phyloP scores from a whole-genome alignment of 2,113 vertebrate species.

The Elachura formosa region DNA sequence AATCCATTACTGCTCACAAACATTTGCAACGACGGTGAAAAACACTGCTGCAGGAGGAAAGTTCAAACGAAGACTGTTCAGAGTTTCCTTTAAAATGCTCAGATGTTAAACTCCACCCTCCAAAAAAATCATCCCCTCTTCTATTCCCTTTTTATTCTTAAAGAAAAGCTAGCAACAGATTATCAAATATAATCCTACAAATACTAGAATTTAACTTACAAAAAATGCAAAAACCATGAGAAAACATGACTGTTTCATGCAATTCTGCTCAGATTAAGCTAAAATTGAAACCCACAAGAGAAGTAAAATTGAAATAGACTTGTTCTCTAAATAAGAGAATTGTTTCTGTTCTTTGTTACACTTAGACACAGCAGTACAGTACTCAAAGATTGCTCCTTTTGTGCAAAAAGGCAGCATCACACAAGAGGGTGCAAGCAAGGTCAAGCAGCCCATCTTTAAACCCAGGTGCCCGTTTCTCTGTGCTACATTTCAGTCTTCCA shows the following conservation, averaged over 20 bases:
- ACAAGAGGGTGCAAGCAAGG: not conserved
- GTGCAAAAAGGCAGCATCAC: not conserved
- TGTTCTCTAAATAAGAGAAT: not conserved
- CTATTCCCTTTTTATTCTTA: not conserved
- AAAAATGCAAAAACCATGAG: no score
- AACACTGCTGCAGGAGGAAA: conserved; percentile 81
- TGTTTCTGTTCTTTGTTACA: not conserved
- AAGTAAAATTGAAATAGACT: not conserved
- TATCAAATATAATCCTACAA: not conserved
- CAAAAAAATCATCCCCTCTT: not conserved
- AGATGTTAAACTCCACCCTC: not conserved
- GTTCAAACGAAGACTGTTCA: not conserved
- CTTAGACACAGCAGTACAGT: not conserved
- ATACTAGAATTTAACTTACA: not conserved
- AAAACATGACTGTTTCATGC: not conserved
- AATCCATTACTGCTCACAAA: conserved; percentile 91
- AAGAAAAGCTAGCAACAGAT: not conserved
- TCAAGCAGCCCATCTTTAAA: not conserved
- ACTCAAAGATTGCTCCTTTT: not conserved
- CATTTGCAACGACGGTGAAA: conserved; percentile 95
- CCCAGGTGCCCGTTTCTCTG: not conserved
- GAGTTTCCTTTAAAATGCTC: not conserved
- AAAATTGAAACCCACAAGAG: not conserved
- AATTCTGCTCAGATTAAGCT: not conserved
- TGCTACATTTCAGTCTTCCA: not conserved